Base-by-base conservation (phyloP, 2,797 vertebrate species). In the Rallus crepitans region DNA sequence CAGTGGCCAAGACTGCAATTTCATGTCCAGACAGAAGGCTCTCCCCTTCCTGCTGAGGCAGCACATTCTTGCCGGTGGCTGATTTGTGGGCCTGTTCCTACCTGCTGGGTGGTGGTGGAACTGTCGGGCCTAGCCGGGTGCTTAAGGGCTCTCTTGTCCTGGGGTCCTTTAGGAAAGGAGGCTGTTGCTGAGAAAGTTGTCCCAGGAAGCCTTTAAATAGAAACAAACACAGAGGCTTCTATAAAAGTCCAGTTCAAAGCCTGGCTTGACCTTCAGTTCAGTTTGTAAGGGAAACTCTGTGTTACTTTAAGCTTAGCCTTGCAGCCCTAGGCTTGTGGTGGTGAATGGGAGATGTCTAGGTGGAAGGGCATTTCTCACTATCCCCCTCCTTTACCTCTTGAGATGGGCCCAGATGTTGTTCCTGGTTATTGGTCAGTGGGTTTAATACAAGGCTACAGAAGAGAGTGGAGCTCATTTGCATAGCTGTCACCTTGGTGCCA, bases 1-100 rank as follows among this genome's bases (percentile, higher is more conserved):
- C 27, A 2, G 45, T 18, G 69, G 60, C 91, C 47, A 14, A 17
- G 85, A 3, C 61, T 87, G 71, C 3, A 15, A 31, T 2, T 84
- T 35, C 89, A 68, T 15, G 33, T 7, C 2, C 61, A 33, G 60
- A 3, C 56, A 63, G 40, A 40, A 21, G 23, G 25, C 2, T 33
- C 33, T 2, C 48, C 28, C 40, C 77, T 60, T 66, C 7, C 47
- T 82, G 95, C 91, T 0, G 5, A 66, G 69, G 57, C 63, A 72
- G 95, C 95, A 28, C 89, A 50, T 96, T 96, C 88, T 73, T 93
- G 85, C 68, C 63, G 39, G 8, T 23, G 19, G 73, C 75, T 0
- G 2, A 5, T 64, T 16, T 2, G 1, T 8, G 33, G 59, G 24
- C 91, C 0, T 7, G 93, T 60, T 73, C 66, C 87, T 53, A 25